Evolutionary conservation across 2,113 vertebrate species (phyloP).

Genomic region (Vanacampus margaritifer): DNA sequence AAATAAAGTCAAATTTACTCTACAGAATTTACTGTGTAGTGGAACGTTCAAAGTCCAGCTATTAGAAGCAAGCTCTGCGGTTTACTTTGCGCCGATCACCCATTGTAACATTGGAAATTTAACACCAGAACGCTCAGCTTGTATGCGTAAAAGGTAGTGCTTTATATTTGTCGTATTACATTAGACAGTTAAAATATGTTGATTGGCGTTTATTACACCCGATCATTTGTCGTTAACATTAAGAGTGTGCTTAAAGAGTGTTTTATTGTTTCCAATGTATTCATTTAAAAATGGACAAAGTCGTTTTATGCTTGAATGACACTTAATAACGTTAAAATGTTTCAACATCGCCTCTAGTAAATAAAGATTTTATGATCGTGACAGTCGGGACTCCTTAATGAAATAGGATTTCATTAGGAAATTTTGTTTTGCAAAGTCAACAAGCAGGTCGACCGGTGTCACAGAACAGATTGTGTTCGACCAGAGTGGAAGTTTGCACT

Average conservation of each 20-base stretch:
- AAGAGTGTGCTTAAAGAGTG: neutral
- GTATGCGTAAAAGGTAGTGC: too few relatives aligned
- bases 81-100: too few relatives aligned
- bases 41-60: too few relatives aligned
- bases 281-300: neutral
- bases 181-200: neutral
- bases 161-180: neutral
- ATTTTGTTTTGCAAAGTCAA: neutral
- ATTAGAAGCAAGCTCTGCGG: too few relatives aligned
- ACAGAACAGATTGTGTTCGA: neutral
- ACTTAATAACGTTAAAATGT: slow-evolving; percentile 2
- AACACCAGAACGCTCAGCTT: too few relatives aligned
- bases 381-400: neutral
- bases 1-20: too few relatives aligned
- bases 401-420: neutral
- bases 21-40: too few relatives aligned
- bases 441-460: neutral
- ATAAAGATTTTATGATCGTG: neutral
- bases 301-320: neutral
- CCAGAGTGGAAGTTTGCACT: slow-evolving; percentile 61
- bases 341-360: neutral
- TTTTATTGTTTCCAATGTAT: neutral
- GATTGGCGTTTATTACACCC: neutral
- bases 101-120: too few relatives aligned
- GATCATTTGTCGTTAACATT: neutral